These are phyloP conservation scores for Carassius carassius DNA, from an alignment of 2,113 vertebrate species.

Conservation along the genomic window DNA sequence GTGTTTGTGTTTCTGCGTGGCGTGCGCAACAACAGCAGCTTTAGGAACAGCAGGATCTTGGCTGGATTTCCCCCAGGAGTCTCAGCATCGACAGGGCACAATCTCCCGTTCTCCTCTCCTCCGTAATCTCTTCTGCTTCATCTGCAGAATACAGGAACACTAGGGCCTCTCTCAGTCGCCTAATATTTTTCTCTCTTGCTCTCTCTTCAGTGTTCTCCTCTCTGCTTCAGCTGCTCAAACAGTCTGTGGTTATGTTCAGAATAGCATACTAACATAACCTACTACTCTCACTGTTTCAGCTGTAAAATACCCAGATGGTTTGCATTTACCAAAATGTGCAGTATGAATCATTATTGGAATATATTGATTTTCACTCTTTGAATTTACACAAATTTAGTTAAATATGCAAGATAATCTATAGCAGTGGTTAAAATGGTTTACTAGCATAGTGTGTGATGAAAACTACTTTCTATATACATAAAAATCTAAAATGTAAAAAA, in stretches of 20 bases:
- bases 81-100: constrained; percentile 16
- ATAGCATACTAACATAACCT: neutral
- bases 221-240: neutral
- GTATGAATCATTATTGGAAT: neutral
- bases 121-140: constrained; percentile 53
- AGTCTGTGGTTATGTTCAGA: neutral
- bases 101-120: constrained; percentile 36
- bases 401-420: neutral
- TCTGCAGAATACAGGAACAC: constrained; percentile 48
- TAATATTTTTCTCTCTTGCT: neutral
- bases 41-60: constrained; percentile 33
- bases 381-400: neutral
- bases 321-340: neutral
- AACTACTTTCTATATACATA: too few relatives aligned
- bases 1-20: constrained; percentile 46
- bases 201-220: neutral
- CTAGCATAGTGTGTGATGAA: neutral
- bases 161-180: neutral
- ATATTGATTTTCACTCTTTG: neutral
- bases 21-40: constrained; percentile 17
- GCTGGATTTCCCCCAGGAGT: constrained; percentile 49
- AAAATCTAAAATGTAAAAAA: too few relatives aligned
- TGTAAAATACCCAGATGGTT: neutral
- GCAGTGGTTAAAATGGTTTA: neutral
- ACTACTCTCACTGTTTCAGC: neutral